Base-by-base conservation (phyloP, 2,888 invertebrate genomes). In the Tetrapedia diversipes region DNA sequence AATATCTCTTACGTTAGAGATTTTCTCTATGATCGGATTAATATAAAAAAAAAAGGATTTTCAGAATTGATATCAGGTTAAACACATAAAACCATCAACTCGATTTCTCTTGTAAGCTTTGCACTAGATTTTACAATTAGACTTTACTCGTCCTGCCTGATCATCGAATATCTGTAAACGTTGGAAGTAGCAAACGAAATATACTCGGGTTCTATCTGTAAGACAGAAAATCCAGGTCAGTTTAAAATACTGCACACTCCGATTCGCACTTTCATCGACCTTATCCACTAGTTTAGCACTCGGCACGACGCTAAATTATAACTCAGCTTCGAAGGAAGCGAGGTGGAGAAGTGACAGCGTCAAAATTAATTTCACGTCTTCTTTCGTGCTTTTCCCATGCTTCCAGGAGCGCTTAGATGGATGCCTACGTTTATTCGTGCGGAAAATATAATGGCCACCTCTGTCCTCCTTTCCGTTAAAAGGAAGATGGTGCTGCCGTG, bases 351-450 rank as follows among this genome's bases (percentile, higher is more conserved):
- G 49, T 59, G 75, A 60, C 67, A 71, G 75, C 70, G 56, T 64
- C 74, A 68, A 77, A 81, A 83, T 82, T 84, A 84, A 82, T 83
- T 79, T 75, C 75, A 43, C 69, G 57, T 76, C 79, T 56, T 67
- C 68, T 68, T 76, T 66, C 68, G 37, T 67, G 41, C 59, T 39
- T 69, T 49, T 41, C 53, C 49, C 22, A 24, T 39, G 53, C 53
- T 61, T 79, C 43, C 59, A 43, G 61, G 51, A 64, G 16, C 29
- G 60, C 65, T 65, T 69, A 74, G 67, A 71, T 65, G 70, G 70
- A 80, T 70, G 61, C 63, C 59, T 54, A 43, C 67, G 63, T 77
- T 80, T 79, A 78, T 77, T 84, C 57, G 63, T 24, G 81, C 54
- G 63, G 72, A 78, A 81, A 54, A 72, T 77, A 81, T 80, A 73